These are phyloP conservation scores for Muscidifurax raptorellus DNA, from an alignment of 1,140 invertebrate species.

Conservation along the genomic window DNA sequence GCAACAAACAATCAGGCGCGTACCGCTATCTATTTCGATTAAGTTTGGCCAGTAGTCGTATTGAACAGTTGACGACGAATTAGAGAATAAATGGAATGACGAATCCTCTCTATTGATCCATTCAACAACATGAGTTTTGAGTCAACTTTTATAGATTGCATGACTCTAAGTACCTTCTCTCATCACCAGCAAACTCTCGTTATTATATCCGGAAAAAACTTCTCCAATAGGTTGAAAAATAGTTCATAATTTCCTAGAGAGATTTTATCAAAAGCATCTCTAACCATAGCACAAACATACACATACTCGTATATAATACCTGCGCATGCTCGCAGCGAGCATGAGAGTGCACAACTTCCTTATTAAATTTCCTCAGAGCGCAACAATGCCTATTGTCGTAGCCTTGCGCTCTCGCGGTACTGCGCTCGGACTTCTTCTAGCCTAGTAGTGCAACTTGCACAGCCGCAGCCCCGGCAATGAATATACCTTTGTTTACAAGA, in stretches of 20 bases:
- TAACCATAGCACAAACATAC: background rate
- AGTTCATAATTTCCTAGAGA: background rate
- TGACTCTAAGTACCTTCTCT: too few species aligned
- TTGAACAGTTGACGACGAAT: too few species aligned
- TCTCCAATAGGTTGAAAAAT: too few species aligned
- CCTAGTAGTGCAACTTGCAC: background rate
- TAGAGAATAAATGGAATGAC: too few species aligned
- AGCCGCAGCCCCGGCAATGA: background rate
- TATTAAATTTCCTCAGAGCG: background rate
- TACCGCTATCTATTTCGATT: too few species aligned
- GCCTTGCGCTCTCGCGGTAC: background rate
- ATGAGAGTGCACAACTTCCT: slow-evolving; percentile 8
- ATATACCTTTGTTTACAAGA: slow-evolving; percentile 7
- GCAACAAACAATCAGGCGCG: too few species aligned
- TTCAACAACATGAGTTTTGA: too few species aligned
- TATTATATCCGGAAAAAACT: too few species aligned
- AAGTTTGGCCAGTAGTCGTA: too few species aligned
- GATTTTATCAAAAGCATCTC: background rate
- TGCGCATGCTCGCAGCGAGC: background rate
- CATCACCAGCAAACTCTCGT: too few species aligned
- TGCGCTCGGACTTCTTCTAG: background rate
- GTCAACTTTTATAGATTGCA: too few species aligned
- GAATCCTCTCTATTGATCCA: too few species aligned
- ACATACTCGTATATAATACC: background rate
- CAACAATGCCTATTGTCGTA: slow-evolving; percentile 14